These are phyloP conservation scores for Scaptomyza cyrtandrae DNA, from an alignment of 2,888 invertebrate species.

Conservation along the genomic window DNA sequence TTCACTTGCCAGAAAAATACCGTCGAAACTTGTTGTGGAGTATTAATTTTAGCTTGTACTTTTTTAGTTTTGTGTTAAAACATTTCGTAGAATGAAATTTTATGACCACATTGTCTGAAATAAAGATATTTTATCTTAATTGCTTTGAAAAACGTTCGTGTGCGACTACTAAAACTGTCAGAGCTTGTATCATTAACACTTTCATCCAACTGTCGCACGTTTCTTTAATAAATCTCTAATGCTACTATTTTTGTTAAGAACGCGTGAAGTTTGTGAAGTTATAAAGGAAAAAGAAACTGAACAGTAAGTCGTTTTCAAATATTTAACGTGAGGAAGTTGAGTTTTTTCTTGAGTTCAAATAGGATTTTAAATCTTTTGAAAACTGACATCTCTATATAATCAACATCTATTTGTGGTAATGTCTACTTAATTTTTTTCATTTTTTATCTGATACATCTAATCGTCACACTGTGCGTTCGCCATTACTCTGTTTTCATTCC, in stretches of 20 bases:
- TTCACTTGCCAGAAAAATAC: conserved; percentile 39
- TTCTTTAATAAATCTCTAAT: conserved; percentile 14
- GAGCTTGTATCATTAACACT: conserved; percentile 39
- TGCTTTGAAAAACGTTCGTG: conserved; percentile 37
- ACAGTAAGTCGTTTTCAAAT: neutral
- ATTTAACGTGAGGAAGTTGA: too few species aligned
- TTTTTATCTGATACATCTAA: conserved; percentile 3
- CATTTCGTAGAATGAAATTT: conserved; percentile 27
- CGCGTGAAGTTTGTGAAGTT: too few species aligned
- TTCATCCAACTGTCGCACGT: conserved; percentile 44
- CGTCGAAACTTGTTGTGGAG: conserved; percentile 31
- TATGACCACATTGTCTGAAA: conserved; percentile 32
- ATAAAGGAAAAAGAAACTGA: neutral
- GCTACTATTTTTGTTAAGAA: conserved; percentile 5
- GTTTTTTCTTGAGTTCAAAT: too few species aligned
- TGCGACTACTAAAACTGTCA: conserved; percentile 45
- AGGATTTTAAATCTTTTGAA: too few species aligned
- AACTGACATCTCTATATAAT: neutral
- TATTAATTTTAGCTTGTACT: neutral
- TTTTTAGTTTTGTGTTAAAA: neutral
- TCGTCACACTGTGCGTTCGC: conserved; percentile 37
- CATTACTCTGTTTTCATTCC: conserved; percentile 12
- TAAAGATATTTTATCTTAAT: conserved; percentile 59
- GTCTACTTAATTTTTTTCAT: neutral
- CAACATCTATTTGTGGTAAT: neutral